These are phyloP conservation scores for Ceryle rudis DNA, from an alignment of 2,797 vertebrate species.

Conservation along the genomic window DNA sequence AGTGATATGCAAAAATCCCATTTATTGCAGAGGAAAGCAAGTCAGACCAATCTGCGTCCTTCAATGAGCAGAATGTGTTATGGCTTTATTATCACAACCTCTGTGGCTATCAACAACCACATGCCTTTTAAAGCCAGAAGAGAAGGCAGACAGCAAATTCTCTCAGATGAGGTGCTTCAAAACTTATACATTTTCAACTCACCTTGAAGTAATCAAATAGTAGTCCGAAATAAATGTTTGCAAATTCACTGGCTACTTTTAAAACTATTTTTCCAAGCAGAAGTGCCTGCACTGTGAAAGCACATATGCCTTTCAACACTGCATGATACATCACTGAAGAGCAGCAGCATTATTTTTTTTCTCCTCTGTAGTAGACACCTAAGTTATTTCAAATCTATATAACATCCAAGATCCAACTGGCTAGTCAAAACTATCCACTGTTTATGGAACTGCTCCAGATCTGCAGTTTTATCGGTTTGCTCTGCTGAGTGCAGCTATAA, in stretches of 20 bases:
- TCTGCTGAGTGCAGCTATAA: background rate
- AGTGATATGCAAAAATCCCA: background rate
- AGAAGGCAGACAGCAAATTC: background rate
- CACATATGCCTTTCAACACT: background rate
- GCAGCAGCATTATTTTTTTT: background rate
- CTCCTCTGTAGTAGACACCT: background rate
- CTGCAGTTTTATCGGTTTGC: background rate
- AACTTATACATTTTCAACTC: background rate
- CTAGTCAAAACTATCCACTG: background rate
- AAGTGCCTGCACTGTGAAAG: background rate
- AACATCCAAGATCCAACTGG: background rate
- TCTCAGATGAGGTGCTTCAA: background rate
- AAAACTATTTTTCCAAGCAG: background rate
- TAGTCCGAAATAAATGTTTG: background rate
- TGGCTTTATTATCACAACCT: background rate
- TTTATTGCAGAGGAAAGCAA: background rate
- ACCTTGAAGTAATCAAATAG: background rate
- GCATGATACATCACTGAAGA: background rate
- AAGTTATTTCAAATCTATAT: background rate
- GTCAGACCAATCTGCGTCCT: background rate
- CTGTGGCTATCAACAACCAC: conserved; percentile 4
- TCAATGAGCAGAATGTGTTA: background rate
- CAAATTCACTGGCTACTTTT: background rate
- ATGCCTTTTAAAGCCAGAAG: background rate
- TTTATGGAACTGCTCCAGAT: background rate